Conservation (phyloP, 2,797 vertebrate genomes). For the Corythornis leucogaster region DNA sequence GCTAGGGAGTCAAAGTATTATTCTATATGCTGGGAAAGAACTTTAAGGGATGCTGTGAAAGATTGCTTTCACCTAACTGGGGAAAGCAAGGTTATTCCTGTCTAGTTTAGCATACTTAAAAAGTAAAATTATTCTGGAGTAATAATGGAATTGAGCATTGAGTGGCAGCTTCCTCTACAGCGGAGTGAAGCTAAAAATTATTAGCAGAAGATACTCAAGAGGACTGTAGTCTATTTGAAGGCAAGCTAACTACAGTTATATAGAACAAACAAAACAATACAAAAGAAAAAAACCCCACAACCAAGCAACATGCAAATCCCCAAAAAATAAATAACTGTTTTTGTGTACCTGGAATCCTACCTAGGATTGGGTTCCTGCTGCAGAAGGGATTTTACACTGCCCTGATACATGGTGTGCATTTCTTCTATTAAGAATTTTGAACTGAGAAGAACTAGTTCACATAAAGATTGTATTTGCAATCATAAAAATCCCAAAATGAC, state of each 20-base stretch:
- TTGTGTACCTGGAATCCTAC: neutral
- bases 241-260: neutral
- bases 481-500: neutral
- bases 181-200: neutral
- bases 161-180: neutral
- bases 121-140: neutral
- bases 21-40: neutral
- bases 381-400: neutral
- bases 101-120: neutral
- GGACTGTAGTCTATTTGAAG: neutral
- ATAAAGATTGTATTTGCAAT: neutral
- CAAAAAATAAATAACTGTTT: neutral
- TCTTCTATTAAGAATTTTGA: neutral
- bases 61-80: neutral
- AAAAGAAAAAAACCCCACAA: neutral
- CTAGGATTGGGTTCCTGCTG: neutral
- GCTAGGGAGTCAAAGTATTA: neutral
- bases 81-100: neutral
- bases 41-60: neutral
- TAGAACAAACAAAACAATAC: neutral
- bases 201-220: neutral
- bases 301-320: too few relatives aligned
- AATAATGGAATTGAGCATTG: neutral
- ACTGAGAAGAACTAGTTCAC: neutral
- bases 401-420: accelerated